Evolutionary conservation across 2,888 invertebrate species (phyloP).

Genomic region (Taenaris catops): DNA sequence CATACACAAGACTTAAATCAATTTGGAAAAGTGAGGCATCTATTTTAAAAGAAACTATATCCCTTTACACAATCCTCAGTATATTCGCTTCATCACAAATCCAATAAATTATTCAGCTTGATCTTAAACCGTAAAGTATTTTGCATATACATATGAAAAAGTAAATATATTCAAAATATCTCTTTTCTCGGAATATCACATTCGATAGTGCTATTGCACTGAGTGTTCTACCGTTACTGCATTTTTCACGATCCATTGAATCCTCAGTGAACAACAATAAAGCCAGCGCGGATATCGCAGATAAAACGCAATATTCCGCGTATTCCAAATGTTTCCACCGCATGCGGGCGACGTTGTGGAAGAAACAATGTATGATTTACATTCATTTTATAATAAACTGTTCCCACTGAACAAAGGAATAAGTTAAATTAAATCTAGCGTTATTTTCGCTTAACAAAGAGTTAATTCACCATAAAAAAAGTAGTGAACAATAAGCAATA

Average conservation of each 20-base stretch:
- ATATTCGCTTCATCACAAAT: no score
- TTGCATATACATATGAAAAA: no score
- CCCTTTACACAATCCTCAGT: no score
- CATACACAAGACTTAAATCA: no score
- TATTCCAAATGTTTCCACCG: constrained; percentile 34
- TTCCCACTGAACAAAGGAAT: constrained; percentile 3
- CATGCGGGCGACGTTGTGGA: constrained; percentile 7
- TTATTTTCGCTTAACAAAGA: no score
- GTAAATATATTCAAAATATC: constrained; percentile 4
- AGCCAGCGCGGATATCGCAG: constrained; percentile 18
- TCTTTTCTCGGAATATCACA: constrained; percentile 8
- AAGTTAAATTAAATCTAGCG: background rate
- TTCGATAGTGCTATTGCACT: constrained; percentile 26
- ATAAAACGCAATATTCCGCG: constrained; percentile 47
- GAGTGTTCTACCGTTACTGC: constrained; percentile 47
- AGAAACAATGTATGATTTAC: constrained; percentile 14
- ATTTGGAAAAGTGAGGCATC: no score
- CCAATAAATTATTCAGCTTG: no score
- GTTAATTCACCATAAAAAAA: no score
- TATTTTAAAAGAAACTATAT: no score
- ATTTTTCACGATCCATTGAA: constrained; percentile 62
- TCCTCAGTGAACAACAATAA: constrained; percentile 42
- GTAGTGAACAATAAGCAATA: no score
- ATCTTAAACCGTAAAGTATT: no score
- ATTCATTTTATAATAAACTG: constrained; percentile 3